Percentiles rank a stretch among this genome's conserved stretches.
These are phyloP conservation scores for Aphidius gifuensis DNA, from an alignment of 1,140 invertebrate species.

Conservation along the genomic window DNA sequence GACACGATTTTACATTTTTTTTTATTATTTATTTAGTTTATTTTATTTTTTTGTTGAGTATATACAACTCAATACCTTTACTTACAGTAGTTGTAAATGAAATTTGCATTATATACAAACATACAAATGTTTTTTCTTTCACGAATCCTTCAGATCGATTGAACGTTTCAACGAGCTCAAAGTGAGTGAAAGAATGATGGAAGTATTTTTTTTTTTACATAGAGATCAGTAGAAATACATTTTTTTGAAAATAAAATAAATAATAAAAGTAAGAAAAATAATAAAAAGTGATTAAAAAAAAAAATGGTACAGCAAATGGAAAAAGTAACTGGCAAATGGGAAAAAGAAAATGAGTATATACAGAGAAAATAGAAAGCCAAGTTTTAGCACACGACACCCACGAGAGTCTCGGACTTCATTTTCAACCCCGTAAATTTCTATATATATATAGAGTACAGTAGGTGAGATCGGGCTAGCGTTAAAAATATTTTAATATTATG, in stretches of 20 bases:
- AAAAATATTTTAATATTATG: slow-evolving; percentile 53
- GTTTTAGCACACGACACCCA: slow-evolving; percentile 29
- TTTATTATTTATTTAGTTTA: neutral
- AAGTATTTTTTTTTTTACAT: neutral
- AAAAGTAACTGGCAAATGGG: too few relatives aligned
- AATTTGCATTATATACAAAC: slow-evolving; percentile 21
- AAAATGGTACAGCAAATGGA: too few relatives aligned
- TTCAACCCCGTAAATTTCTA: slow-evolving; percentile 25
- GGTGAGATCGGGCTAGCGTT: slow-evolving; percentile 33
- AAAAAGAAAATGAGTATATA: slow-evolving; percentile 13
- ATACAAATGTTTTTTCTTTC: neutral
- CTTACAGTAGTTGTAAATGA: slow-evolving; percentile 7
- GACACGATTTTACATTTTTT: too few relatives aligned
- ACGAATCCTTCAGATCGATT: slow-evolving; percentile 7
- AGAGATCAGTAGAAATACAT: too few relatives aligned
- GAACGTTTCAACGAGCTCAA: neutral
- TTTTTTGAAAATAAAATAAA: too few relatives aligned
- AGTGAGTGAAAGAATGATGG: neutral
- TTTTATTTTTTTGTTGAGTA: neutral
- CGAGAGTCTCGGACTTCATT: slow-evolving; percentile 28
- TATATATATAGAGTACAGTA: slow-evolving; percentile 29
- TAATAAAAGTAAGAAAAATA: too few relatives aligned
- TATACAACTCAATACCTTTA: slow-evolving; percentile 13
- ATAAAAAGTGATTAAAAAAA: too few relatives aligned
- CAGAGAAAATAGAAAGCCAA: slow-evolving; percentile 15